These are phyloP conservation scores for Chelmon rostratus DNA, from an alignment of 2,797 vertebrate species.

Conservation along the genomic window DNA sequence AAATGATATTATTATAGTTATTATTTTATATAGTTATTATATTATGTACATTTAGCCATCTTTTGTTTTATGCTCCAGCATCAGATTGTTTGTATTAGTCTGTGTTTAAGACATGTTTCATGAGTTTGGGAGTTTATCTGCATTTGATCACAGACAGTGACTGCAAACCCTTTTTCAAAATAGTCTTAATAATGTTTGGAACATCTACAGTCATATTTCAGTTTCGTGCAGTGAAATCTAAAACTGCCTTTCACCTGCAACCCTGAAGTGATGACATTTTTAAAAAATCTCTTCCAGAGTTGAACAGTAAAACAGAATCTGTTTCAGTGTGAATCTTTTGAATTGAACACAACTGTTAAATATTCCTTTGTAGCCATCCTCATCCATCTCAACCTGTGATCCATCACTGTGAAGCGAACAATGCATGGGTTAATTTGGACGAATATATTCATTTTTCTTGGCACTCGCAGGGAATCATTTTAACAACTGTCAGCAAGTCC, in stretches of 20 bases:
- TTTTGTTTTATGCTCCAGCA: not conserved
- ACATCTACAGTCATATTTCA: not conserved
- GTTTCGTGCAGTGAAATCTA: not conserved
- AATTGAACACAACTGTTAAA: too few relatives aligned
- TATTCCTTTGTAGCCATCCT: conserved; percentile 58
- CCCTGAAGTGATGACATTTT: not conserved
- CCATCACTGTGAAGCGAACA: conserved; percentile 69
- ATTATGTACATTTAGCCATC: not conserved
- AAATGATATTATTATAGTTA: not conserved
- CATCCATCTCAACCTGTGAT: conserved; percentile 63
- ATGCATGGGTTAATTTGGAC: conserved; percentile 60
- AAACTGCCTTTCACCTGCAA: conserved; percentile 1
- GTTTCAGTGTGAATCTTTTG: conserved; percentile 41
- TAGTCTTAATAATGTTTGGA: not conserved
- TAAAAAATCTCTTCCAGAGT: conserved; percentile 19
- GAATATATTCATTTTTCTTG: conserved; percentile 48
- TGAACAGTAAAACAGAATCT: conserved; percentile 37
- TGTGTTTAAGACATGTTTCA: not conserved
- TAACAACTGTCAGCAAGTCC: conserved; percentile 70
- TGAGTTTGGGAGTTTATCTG: not conserved
- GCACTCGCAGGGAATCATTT: conserved; percentile 59
- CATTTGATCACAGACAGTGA: not conserved
- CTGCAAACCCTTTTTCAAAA: not conserved
- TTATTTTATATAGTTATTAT: not conserved
- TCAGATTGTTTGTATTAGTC: not conserved